phyloP scores from a whole-genome alignment of 2,797 vertebrate genomes.

The Cottoperca gobio region DNA sequence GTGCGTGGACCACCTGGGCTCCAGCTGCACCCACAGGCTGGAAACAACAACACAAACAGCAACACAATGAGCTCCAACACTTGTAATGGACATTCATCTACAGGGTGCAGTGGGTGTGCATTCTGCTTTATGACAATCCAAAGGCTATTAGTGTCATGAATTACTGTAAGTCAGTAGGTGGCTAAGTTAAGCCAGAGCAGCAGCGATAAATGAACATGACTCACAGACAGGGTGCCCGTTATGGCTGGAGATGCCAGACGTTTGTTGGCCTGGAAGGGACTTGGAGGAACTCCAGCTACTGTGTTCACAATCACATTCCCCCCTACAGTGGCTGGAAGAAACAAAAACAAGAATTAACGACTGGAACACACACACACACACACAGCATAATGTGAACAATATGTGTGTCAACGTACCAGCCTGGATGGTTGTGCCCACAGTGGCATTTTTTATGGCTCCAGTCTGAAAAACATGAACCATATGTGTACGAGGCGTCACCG shows the following conservation, averaged over 20 bases:
- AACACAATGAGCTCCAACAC: slow-evolving; percentile 22
- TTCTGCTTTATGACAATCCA: slow-evolving; percentile 27
- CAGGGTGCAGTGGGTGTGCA: not conserved
- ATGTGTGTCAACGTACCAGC: slow-evolving; percentile 82
- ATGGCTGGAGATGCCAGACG: slow-evolving; percentile 91
- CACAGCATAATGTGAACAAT: slow-evolving; percentile 28
- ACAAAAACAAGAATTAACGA: slow-evolving; percentile 56
- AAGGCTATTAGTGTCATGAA: slow-evolving; percentile 38
- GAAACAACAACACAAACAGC: slow-evolving; percentile 26
- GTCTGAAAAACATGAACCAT: slow-evolving; percentile 79
- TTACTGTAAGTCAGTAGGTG: slow-evolving; percentile 31
- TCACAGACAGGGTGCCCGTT: slow-evolving; percentile 89
- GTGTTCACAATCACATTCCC: slow-evolving; percentile 94
- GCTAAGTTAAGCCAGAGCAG: slow-evolving; percentile 27
- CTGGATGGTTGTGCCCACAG: slow-evolving; percentile 90
- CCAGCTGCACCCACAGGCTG: slow-evolving; percentile 83
- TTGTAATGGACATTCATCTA: not conserved
- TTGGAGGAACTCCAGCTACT: slow-evolving; percentile 88
- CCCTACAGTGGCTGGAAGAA: slow-evolving; percentile 87
- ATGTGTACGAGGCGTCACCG: slow-evolving; percentile 10
- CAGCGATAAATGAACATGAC: slow-evolving; percentile 66
- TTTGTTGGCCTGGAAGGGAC: slow-evolving; percentile 93
- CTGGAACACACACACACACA: too few species aligned
- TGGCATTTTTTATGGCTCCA: slow-evolving; percentile 91
- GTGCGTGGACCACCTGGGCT: slow-evolving; percentile 90